phyloP scores from a whole-genome alignment of 1,140 invertebrate species.

The Drosophila ohnishii region DNA sequence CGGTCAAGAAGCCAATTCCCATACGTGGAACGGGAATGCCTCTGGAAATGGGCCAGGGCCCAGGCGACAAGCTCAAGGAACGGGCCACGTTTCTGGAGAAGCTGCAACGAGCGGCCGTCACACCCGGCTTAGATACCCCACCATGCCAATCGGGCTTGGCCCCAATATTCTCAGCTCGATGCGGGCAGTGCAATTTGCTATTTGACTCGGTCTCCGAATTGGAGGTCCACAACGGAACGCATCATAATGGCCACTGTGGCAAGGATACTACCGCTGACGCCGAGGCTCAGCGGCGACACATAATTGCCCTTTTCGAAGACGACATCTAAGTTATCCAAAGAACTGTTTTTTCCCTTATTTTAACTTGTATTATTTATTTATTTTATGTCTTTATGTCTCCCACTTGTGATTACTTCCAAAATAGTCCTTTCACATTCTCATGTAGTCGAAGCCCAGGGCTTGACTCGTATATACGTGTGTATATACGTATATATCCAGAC shows the following conservation, averaged over 20 bases:
- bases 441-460: constrained; percentile 12
- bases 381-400: not conserved
- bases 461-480: not conserved
- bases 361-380: constrained; percentile 27
- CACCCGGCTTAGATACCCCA: constrained; percentile 23
- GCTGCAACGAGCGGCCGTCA: constrained; percentile 60
- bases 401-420: not conserved
- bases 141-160: constrained; percentile 6
- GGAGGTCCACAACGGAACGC: constrained; percentile 70
- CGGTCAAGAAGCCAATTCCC: constrained; percentile 69
- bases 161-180: constrained; percentile 65
- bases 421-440: constrained; percentile 1
- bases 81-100: constrained; percentile 67
- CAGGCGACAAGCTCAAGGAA: constrained; percentile 37
- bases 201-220: constrained; percentile 71
- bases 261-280: constrained; percentile 37
- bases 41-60: not conserved
- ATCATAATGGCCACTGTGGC: constrained; percentile 58
- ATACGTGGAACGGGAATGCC: constrained; percentile 35
- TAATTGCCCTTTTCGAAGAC: constrained; percentile 80
- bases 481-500: not conserved
- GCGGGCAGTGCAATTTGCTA: constrained; percentile 67
- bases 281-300: constrained; percentile 63
- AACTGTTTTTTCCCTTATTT: not conserved
- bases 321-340: constrained; percentile 54